A percentile compares a stretch with the other conserved stretches of the same genome.
Conservation (phyloP, 37 sponge, comb jelly and placozoan genomes). For the Bolinopsis microptera region DNA sequence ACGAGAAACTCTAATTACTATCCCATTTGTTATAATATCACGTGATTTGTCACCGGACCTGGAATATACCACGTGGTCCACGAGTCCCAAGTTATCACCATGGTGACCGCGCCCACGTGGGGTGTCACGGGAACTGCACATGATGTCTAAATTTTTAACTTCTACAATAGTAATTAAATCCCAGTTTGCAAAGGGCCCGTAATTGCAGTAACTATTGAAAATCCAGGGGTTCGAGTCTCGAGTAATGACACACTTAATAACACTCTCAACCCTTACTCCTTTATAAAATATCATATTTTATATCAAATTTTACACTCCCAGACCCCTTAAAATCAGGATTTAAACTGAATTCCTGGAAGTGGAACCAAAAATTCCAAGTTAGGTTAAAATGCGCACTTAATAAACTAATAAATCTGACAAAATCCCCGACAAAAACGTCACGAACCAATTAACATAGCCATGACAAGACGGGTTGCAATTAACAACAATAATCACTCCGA, state of each 20-base stretch:
- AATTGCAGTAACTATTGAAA: slow-evolving; percentile 59
- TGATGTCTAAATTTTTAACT: slow-evolving; percentile 64
- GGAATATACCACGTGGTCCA: not conserved
- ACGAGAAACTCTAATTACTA: slow-evolving; percentile 49
- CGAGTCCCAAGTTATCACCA: slow-evolving; percentile 5
- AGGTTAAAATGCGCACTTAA: too few species aligned
- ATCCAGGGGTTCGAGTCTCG: slow-evolving; percentile 43
- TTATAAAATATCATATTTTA: not conserved
- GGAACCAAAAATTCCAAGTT: too few species aligned
- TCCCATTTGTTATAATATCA: slow-evolving; percentile 33
- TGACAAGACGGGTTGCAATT: too few species aligned
- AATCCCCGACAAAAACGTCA: too few species aligned
- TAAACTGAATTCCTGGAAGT: too few species aligned
- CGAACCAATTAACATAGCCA: too few species aligned
- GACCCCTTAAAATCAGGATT: too few species aligned
- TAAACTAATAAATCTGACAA: too few species aligned
- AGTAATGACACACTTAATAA: slow-evolving; percentile 16
- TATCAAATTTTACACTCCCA: too few species aligned
- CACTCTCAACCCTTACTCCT: not conserved
- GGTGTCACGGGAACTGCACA: not conserved
- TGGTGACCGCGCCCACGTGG: not conserved
- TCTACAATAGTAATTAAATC: slow-evolving; percentile 65
- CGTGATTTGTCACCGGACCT: not conserved
- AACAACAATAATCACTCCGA: too few species aligned
- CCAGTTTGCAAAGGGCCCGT: slow-evolving; percentile 54